Base-by-base conservation (phyloP, 1,140 invertebrate species). In the Lerema accius region DNA sequence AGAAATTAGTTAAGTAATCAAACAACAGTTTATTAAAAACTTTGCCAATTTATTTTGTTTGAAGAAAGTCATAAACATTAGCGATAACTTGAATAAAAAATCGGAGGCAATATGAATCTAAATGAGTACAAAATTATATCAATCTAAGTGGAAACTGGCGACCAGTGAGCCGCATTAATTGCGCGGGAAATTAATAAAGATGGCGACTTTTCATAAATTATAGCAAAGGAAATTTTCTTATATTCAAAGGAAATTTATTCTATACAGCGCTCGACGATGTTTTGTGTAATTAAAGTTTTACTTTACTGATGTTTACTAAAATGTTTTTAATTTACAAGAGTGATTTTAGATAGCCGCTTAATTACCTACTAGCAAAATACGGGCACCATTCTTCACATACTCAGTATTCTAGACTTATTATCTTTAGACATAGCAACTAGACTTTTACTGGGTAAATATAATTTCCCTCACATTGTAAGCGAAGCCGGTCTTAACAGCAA, bases 151-250 rank as follows among this genome's bases (percentile, higher is more conserved):
- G 19, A 23, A 23, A 10, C 9, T 32, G 40, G 40, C 40, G 32
- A 45, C 23, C 53, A 23, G 40, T 26, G 53, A 5, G 19, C 13
- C 40, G 13, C 16, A 56, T 56, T 43, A 56, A 56, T 56, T 17
- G 13, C 6, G 23, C 13, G 23, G 11, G 37, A 55, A 56, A 45
- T 56, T 56, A 45, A 26, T 45, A 56, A 56, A 56, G 14, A 56
- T 45, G 53, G 9, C 53, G 39, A 28, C 51, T 16, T 43, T 45
- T 17, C 53, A 13, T 5, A 45, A 56, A 26, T 32, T 56, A 32
- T 14, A 14, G 0, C 0, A 13, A 55, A 39, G 16, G n/a, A 19
- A 42, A 26, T 42, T 26, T 53, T 42, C 35, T 26, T 14, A 14
- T 26, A 48, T 48, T 48, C 19, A 28, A 48, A 28, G 0, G 4